Evolutionary conservation across 2,797 vertebrate species (phyloP), one percentile per base, ranked within the genome.

Genomic region (Anisognathus igniventris): DNA sequence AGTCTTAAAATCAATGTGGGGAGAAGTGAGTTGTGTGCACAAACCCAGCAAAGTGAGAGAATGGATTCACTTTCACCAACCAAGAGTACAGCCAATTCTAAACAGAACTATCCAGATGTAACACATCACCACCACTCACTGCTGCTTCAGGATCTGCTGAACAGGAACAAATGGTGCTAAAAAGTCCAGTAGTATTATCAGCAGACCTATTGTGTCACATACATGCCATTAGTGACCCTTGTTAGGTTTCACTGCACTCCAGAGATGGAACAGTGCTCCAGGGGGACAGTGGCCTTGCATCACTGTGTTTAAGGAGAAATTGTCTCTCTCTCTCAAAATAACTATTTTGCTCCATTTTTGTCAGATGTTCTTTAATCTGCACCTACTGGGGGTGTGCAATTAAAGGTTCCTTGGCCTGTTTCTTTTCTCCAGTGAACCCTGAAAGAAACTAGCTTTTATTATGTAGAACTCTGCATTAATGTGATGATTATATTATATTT

Each of bases 391-490:
- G 9, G 15, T 74, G 14, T 61, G 50, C 45, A 83, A 25, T 80
- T 84, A 83, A 75, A 84, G 54, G 14, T 25, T 68, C 19, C 28
- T 75, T 75, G 73, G 28, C 50, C 62, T 75, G 25, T 81, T 91
- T 71, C 61, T 68, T 83, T 78, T 39, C 35, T 72, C 73, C 70
- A 68, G 50, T 65, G 83, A 86, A 75, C 39, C 42, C 40, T 92
- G 76, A 65, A 94, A 86, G 22, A 80, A 94, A 78, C 35, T 47
- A 76, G 30, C 31, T 92, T 90, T 91, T 70, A 25, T 84, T 90
- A 68, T n/a, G 28, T 9, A 72, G 35, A 75, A 37, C 22, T 70
- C 48, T 64, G 14, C 14, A 56, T 94, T 84, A 88, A 66, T 58
- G 56, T 31, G 65, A 85, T 72, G 31, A 74, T 91, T 71, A 50